Conservation (phyloP, 2,888 invertebrate genomes). For the Morpho helenor region DNA sequence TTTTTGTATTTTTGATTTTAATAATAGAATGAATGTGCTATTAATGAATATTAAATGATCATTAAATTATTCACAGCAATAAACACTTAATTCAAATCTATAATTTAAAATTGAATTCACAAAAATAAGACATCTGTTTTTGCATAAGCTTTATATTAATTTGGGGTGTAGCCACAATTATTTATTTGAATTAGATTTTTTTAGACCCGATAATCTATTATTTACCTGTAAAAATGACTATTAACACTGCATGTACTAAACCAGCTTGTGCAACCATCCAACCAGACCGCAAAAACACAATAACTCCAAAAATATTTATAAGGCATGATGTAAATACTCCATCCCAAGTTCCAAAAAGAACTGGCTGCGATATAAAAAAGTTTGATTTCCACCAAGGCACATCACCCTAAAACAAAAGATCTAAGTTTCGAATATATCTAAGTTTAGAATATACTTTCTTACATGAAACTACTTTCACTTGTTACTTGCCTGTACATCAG, state of each 20-base stretch:
- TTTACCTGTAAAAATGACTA: conserved; percentile 88
- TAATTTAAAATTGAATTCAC: not conserved
- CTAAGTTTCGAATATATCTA: not conserved
- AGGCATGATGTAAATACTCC: conserved; percentile 98
- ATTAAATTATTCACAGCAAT: too few relatives aligned
- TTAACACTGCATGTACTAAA: conserved; percentile 87
- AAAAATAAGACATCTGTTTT: not conserved
- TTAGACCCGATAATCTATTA: too few relatives aligned
- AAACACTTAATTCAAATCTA: too few relatives aligned
- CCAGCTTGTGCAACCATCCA: conserved; percentile 98
- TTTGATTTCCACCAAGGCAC: conserved; percentile 98
- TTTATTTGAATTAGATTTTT: too few relatives aligned
- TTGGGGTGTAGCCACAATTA: too few relatives aligned
- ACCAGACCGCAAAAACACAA: conserved; percentile 96
- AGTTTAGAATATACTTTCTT: not conserved
- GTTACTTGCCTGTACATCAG: conserved; percentile 88
- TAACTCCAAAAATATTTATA: conserved; percentile 98
- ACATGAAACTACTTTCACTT: not conserved
- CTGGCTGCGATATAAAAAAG: conserved; percentile 97
- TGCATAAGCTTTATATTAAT: too few relatives aligned
- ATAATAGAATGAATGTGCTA: too few relatives aligned
- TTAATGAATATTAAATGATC: too few relatives aligned
- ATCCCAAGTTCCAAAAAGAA: conserved; percentile 98
- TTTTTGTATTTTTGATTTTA: too few relatives aligned
- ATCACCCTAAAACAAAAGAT: conserved; percentile 77